Base-by-base conservation (phyloP, 2,797 vertebrate species). In the Natrix natrix region DNA sequence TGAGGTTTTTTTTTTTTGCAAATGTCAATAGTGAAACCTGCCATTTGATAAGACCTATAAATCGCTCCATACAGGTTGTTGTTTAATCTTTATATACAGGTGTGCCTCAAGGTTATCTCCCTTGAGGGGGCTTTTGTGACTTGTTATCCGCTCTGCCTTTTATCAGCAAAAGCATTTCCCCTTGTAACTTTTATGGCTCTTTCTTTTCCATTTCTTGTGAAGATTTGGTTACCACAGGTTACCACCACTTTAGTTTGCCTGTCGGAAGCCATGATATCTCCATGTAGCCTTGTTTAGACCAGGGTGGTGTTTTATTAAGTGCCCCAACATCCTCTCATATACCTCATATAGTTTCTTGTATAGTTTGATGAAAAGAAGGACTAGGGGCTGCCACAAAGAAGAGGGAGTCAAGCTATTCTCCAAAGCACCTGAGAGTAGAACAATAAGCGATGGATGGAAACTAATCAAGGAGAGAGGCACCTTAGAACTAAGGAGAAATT, bases 71-170 rank as follows among this genome's bases (percentile, higher is more conserved):
- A 93, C 3, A 0, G 95, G 96, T 95, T 97, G 95, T 95, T 89
- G 94, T 96, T 97, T 97, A 98, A 97, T 97, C 98, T 98, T 97
- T 97, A 97, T 95, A 93, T 96, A 93, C 94, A 97, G 96, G 96
- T 97, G 96, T 95, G 14, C 95, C 96, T 96, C 97, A 97, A 98
- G 98, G 97, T 98, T 98, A 98, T 98, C 97, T 96, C 91, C 92
- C 96, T 93, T 95, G 93, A 95, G 97, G 97, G 97, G 95, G 96
- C 91, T 88, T 96, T 95, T 90, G 92, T 87, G 93, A 95, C 95
- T 97, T 96, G 96, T 95, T 94, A 93, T 95, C 96, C 0, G 22
- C 95, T 96, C 93, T 54, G 87, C 95, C 97, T 95, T 97, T 97
- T 97, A 97, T 97, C 96, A 96, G 90, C 69, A 52, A 1, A 97